Evolutionary conservation across 2,797 vertebrate species (phyloP).

Genomic region (Myotis daubentonii): DNA sequence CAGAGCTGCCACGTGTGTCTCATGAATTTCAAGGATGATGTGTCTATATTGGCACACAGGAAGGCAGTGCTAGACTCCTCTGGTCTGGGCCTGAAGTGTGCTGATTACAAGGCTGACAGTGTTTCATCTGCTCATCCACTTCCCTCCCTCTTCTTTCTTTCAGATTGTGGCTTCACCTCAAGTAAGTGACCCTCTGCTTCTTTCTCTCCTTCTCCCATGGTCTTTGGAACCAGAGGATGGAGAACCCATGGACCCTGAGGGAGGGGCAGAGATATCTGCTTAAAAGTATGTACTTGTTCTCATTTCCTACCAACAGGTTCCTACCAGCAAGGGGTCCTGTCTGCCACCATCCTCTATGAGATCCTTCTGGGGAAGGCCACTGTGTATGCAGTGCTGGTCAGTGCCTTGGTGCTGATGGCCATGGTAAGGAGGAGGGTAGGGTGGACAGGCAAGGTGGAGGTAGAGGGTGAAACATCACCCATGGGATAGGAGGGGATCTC

Average conservation of each 20-base stretch:
- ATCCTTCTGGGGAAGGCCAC: conserved; percentile 83
- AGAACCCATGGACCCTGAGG: rapidly evolving
- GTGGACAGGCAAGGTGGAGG: background rate
- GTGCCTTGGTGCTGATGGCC: conserved; percentile 75
- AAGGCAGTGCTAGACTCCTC: background rate
- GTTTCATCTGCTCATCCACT: background rate
- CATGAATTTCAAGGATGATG: background rate
- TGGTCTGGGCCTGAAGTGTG: background rate
- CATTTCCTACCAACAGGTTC: conserved; percentile 69
- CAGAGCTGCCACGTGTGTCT: background rate
- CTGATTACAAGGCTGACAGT: background rate
- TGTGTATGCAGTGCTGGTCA: conserved; percentile 81
- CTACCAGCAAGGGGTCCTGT: conserved; percentile 78
- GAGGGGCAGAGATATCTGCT: background rate
- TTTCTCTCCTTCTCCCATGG: background rate
- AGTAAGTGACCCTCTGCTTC: conserved; percentile 68
- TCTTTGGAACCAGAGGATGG: background rate
- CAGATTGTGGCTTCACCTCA: conserved; percentile 79
- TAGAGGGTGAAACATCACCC: background rate
- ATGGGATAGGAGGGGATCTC: background rate
- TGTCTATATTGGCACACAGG: background rate
- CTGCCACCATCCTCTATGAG: conserved; percentile 83
- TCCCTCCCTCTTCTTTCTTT: conserved; percentile 64
- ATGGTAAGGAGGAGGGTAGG: conserved; percentile 69
- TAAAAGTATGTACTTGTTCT: background rate